Percentiles rank a stretch among this genome's conserved stretches.
Conservation (phyloP, 2,797 vertebrate species). For the Sarcoramphus papa region DNA sequence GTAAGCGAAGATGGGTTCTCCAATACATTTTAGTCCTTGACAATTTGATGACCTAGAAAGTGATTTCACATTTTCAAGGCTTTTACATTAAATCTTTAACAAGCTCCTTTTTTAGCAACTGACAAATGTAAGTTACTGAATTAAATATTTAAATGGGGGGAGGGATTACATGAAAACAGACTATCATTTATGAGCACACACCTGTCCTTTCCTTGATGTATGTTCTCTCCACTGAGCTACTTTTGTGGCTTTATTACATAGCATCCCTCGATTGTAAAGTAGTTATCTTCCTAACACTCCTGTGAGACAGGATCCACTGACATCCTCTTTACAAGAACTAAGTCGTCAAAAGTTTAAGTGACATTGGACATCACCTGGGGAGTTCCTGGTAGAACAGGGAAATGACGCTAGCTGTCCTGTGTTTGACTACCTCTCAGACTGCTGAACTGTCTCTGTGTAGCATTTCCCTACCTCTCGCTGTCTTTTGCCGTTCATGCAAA, state of each 20-base stretch:
- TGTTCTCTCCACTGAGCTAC: neutral
- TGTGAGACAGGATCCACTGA: neutral
- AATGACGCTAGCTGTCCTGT: neutral
- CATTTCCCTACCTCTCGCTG: neutral
- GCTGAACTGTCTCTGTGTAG: neutral
- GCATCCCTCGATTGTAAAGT: neutral
- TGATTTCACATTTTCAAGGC: neutral
- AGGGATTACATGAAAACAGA: neutral
- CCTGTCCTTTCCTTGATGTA: neutral
- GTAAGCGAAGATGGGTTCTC: neutral
- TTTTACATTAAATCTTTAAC: conserved; percentile 10
- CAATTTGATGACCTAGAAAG: neutral
- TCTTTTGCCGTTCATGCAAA: neutral
- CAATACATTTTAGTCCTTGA: neutral
- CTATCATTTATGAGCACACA: neutral
- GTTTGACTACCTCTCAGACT: neutral
- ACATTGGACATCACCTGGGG: neutral
- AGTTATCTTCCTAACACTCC: neutral
- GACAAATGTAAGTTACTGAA: neutral
- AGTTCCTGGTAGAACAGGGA: neutral
- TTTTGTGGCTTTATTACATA: neutral
- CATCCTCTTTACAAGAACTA: neutral
- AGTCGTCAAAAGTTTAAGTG: neutral
- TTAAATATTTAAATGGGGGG: neutral
- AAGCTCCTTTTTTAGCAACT: neutral